phyloP scores from a whole-genome alignment of 2,113 vertebrate genomes.

The Labeo rohita region DNA sequence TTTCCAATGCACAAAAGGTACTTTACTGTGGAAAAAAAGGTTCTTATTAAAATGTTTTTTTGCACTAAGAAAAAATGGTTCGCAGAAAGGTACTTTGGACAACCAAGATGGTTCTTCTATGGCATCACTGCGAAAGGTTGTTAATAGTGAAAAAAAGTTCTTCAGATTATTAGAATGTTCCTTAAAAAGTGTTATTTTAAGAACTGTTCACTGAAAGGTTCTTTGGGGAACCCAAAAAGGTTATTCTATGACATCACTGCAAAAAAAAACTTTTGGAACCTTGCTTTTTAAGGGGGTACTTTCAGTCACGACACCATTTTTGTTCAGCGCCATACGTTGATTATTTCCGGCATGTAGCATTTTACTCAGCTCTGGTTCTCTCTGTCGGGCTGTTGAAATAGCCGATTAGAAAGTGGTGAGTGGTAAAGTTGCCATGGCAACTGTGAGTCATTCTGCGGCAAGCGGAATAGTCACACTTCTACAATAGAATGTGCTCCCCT shows the following conservation, averaged over 20 bases:
- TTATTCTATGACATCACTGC: neutral
- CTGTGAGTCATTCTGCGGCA: slow-evolving; percentile 81
- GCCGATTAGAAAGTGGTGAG: slow-evolving; percentile 68
- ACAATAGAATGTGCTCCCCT: slow-evolving; percentile 57
- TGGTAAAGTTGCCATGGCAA: slow-evolving; percentile 77
- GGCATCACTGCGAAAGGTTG: too few relatives aligned
- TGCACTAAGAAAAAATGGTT: too few relatives aligned
- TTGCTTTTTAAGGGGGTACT: neutral
- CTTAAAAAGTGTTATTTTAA: too few relatives aligned
- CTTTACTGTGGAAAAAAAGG: too few relatives aligned
- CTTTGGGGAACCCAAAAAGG: neutral
- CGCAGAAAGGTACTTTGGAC: too few relatives aligned
- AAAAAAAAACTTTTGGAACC: neutral
- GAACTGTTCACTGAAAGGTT: neutral
- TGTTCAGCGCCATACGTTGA: slow-evolving; percentile 26
- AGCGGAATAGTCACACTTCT: slow-evolving; percentile 69
- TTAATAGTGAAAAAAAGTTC: too few relatives aligned
- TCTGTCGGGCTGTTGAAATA: slow-evolving; percentile 49
- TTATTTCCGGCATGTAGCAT: slow-evolving; percentile 50
- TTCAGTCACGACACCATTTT: slow-evolving; percentile 12
- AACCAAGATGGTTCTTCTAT: too few relatives aligned
- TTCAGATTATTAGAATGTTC: too few relatives aligned
- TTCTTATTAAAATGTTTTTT: too few relatives aligned
- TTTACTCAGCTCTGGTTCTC: slow-evolving; percentile 30
- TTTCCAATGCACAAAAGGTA: neutral